Evolutionary conservation across 2,888 invertebrate species (phyloP), one percentile per base, ranked within the genome.

Genomic region (Oscheius sp.): DNA sequence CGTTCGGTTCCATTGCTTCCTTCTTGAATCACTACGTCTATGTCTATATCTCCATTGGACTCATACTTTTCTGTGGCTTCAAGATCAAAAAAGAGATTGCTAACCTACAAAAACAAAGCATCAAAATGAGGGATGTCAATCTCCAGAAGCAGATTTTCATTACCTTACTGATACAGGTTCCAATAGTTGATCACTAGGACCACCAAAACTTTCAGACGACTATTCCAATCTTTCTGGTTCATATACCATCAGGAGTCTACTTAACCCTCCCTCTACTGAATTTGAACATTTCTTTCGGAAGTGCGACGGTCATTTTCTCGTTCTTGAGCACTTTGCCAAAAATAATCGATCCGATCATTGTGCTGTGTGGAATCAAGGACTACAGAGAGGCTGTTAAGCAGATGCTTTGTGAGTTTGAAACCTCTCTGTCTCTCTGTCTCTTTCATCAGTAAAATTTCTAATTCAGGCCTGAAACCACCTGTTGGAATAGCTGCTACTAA

Each of bases 71-170:
- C 55, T 68, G 68, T 55, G 68, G 68, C 1, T 68, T 37, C 42
- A 53, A 68, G 11, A 68, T 68, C 10, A n/a, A 37, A 55, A 51
- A 53, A 37, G 21, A 55, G 35, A 68, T 68, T 21, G 55, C 35
- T 13, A 35, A 21, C 4, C n/a, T 68, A 21, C 68, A 68, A 21
- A 68, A 53, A 21, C 37, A 68, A 1, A 68, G 55, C 55, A 11
- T 37, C 55, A 53, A 68, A 9, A 33, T 68, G 42, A 68, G 68
- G 29, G 53, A 68, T 53, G 55, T 68, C 55, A 55, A n/a, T 21
- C 55, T 68, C 9, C 68, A 68, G 55, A 68, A 68, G 55, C 68
- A 68, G 55, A 68, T 68, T 10, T 68, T 68, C 55, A 33, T 55
- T 2, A 68, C 68, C 2, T 29, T 68, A 7, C 29, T 68, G 1